Evolutionary conservation across 2,888 invertebrate genomes (phyloP).

Genomic region (Dynastes tityus): DNA sequence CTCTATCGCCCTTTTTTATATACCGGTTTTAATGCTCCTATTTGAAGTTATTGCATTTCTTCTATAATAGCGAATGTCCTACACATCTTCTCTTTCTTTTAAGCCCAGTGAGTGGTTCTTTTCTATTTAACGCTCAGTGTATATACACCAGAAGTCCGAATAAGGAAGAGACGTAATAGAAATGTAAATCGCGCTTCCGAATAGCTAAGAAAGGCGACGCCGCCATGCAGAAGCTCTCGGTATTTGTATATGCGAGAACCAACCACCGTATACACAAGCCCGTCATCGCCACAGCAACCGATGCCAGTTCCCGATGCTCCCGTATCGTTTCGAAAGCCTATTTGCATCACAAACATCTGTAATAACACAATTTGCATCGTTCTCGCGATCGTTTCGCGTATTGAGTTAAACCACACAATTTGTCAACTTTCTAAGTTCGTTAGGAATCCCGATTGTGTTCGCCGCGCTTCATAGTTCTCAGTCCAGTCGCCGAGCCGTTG

Average conservation of each 20-base stretch:
- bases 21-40: too few species aligned
- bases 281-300: not conserved
- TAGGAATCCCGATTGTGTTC: constrained; percentile 31
- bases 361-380: constrained; percentile 44
- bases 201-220: not conserved
- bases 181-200: constrained; percentile 15
- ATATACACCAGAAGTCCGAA: not conserved
- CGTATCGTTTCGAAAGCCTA: constrained; percentile 17
- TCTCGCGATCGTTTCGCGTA: constrained; percentile 25
- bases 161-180: constrained; percentile 3
- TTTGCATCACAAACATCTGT: constrained; percentile 46
- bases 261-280: not conserved
- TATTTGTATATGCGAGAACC: not conserved
- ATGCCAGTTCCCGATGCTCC: not conserved
- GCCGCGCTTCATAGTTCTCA: not conserved
- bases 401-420: constrained; percentile 39
- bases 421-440: constrained; percentile 41
- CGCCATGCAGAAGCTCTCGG: not conserved
- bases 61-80: too few species aligned
- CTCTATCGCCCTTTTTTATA: too few species aligned
- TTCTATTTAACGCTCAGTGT: too few species aligned
- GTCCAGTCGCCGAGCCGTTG: not conserved
- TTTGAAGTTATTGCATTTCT: too few species aligned
- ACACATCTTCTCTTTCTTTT: too few species aligned
- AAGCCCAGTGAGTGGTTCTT: too few species aligned